Evolutionary conservation across 2,888 invertebrate genomes (phyloP).

Genomic region (Macrosoma leucophasiata): DNA sequence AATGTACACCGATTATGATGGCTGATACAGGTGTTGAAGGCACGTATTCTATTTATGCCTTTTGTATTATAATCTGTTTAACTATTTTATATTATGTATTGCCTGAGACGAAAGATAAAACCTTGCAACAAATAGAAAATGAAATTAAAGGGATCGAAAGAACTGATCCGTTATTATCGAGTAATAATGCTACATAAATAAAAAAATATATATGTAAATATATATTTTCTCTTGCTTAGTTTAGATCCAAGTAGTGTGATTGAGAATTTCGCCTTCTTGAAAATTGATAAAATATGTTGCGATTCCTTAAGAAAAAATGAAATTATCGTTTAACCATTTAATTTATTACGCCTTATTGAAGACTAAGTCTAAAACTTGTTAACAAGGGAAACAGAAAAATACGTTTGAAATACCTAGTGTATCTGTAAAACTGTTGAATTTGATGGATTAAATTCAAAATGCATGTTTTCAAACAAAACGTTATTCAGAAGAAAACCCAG

Average conservation of each 20-base stretch:
- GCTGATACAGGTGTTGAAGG: constrained; percentile 30
- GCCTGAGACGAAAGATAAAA: constrained; percentile 42
- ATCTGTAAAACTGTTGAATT: too few species aligned
- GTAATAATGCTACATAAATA: background rate
- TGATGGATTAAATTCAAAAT: too few species aligned
- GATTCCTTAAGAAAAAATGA: background rate
- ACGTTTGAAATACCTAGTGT: too few species aligned
- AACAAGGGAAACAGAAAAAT: too few species aligned
- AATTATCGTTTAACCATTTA: background rate
- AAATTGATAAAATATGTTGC: background rate
- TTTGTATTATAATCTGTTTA: constrained; percentile 28
- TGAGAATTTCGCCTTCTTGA: too few species aligned
- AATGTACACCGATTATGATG: constrained; percentile 36
- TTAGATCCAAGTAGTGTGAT: too few species aligned
- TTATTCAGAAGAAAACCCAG: too few species aligned
- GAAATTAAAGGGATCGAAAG: constrained; percentile 27
- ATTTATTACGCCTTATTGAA: background rate
- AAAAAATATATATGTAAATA: background rate
- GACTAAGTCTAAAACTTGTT: too few species aligned
- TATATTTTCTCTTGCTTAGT: background rate
- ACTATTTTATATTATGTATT: constrained; percentile 31
- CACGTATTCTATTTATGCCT: constrained; percentile 33
- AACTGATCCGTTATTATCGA: background rate
- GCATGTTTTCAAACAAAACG: too few species aligned
- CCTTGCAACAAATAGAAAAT: constrained; percentile 39